Percentiles rank a stretch among this genome's conserved stretches.
Conservation (phyloP, 2,797 vertebrate genomes). For the Muscicapa striata region DNA sequence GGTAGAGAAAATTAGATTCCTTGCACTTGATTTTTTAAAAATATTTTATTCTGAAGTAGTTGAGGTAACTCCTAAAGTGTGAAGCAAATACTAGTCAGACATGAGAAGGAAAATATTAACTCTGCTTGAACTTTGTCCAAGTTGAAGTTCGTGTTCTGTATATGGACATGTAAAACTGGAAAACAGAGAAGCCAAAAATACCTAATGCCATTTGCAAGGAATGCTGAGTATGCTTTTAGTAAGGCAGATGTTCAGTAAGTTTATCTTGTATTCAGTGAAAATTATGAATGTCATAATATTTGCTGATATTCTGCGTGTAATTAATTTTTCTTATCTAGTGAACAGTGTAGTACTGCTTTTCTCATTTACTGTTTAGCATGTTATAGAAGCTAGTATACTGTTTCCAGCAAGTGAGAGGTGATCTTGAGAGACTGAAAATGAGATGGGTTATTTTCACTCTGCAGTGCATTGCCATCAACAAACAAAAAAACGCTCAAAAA, state of each 20-base stretch:
- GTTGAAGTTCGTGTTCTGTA: background rate
- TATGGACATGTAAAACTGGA: background rate
- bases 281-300: background rate
- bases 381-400: background rate
- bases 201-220: background rate
- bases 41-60: background rate
- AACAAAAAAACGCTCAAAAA: background rate
- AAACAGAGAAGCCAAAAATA: background rate
- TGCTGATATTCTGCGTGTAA: background rate
- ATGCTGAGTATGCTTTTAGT: background rate
- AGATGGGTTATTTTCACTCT: background rate
- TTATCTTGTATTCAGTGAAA: background rate
- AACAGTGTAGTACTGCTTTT: background rate
- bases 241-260: background rate
- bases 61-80: background rate
- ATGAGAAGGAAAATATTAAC: background rate
- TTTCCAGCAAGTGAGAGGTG: background rate
- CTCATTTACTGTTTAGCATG: background rate
- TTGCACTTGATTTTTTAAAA: background rate
- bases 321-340: background rate
- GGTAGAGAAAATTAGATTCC: background rate
- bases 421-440: background rate
- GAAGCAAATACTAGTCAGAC: background rate
- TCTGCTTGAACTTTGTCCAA: slow-evolving; percentile 3
- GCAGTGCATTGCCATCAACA: background rate